Evolutionary conservation across 2,888 invertebrate species (phyloP).

Genomic region (Drosophila phalerata): DNA sequence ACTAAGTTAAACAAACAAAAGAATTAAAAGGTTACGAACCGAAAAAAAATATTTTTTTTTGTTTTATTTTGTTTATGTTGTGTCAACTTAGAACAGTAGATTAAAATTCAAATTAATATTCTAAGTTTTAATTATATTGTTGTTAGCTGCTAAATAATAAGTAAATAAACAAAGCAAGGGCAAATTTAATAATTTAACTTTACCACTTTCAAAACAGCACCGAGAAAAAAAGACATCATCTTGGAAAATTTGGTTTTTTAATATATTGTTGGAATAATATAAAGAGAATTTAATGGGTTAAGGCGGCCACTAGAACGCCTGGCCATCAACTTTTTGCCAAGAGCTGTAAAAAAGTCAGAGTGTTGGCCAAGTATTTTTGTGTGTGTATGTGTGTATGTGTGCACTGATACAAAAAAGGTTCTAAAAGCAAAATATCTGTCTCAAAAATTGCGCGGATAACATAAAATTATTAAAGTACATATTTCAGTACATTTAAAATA

Average conservation of each 20-base stretch:
- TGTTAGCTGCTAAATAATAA: too few relatives aligned
- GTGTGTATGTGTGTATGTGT: constrained; percentile 21
- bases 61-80: too few relatives aligned
- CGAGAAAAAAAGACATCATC: not conserved
- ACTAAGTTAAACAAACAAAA: not conserved
- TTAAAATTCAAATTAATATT: too few relatives aligned
- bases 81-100: too few relatives aligned
- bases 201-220: not conserved
- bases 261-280: constrained; percentile 55
- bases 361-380: constrained; percentile 51
- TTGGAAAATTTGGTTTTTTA: constrained; percentile 25
- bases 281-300: constrained; percentile 67
- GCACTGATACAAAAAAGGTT: not conserved
- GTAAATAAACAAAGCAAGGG: too few relatives aligned
- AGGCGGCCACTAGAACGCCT: constrained; percentile 65
- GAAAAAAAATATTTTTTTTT: too few relatives aligned
- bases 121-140: too few relatives aligned
- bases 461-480: too few relatives aligned
- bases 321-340: constrained; percentile 71
- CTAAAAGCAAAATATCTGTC: too few relatives aligned
- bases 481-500: too few relatives aligned
- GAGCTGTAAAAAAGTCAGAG: constrained; percentile 70
- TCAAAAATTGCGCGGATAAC: too few relatives aligned
- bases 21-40: not conserved
- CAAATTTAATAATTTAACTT: not conserved